phyloP scores from a whole-genome alignment of 2,113 vertebrate species.

The Uria aalge region DNA sequence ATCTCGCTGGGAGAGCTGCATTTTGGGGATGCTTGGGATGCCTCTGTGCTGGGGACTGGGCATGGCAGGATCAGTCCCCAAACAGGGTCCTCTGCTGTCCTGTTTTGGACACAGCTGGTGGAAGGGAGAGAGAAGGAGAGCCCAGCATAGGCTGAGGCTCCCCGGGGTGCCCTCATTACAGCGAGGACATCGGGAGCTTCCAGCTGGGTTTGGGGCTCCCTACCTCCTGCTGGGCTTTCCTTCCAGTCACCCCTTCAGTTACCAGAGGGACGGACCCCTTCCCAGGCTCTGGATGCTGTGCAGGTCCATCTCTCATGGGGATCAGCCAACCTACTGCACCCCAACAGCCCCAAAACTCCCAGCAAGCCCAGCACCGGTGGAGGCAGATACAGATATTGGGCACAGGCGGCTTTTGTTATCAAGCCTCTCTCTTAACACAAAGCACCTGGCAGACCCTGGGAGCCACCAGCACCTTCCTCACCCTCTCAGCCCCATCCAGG shows the following conservation, averaged over 20 bases:
- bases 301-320: neutral
- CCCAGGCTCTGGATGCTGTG: neutral
- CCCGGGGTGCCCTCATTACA: neutral
- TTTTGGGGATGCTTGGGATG: neutral
- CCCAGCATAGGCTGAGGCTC: neutral
- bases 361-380: neutral
- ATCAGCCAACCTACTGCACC: neutral
- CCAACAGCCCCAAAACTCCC: neutral
- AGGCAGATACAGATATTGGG: fast-evolving
- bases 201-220: neutral
- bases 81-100: fast-evolving
- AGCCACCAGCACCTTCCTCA: neutral
- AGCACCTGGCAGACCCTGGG: neutral
- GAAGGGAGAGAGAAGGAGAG: neutral
- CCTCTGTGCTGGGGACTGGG: neutral
- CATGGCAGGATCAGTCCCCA: neutral
- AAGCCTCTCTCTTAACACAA: neutral
- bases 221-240: neutral
- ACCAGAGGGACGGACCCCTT: neutral
- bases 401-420: neutral
- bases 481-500: neutral
- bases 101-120: neutral
- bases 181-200: fast-evolving
- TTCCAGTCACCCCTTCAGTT: neutral
- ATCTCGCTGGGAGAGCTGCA: neutral